These are phyloP conservation scores for Anoplius nigerrimus DNA, from an alignment of 2,888 invertebrate species.

Conservation along the genomic window DNA sequence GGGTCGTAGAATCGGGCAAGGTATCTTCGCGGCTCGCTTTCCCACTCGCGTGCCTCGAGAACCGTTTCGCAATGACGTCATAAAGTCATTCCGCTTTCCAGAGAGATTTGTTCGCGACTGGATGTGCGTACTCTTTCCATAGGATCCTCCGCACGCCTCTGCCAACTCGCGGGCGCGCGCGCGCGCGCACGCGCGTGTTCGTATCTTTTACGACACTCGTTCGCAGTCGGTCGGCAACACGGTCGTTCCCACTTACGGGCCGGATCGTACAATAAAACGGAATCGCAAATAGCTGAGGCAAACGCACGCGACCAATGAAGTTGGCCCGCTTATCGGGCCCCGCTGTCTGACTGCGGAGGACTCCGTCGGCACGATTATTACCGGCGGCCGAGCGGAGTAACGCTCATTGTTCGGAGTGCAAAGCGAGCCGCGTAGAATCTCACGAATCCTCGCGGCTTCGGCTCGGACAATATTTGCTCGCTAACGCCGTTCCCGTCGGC, in stretches of 20 bases:
- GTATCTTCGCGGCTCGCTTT: background rate
- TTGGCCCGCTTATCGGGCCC: constrained; percentile 35
- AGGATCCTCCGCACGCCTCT: too few relatives aligned
- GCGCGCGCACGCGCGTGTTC: background rate
- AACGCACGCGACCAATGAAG: constrained; percentile 34
- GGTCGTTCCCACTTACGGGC: constrained; percentile 51
- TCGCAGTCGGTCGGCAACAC: too few relatives aligned
- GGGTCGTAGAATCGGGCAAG: too few relatives aligned
- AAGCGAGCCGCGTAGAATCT: constrained; percentile 13
- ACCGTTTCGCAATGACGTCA: constrained; percentile 11
- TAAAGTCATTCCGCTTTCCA: constrained; percentile 31
- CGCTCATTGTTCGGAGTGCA: too few relatives aligned
- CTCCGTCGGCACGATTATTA: constrained; percentile 24
- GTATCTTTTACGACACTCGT: constrained; percentile 50
- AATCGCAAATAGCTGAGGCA: constrained; percentile 46
- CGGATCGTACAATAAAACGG: constrained; percentile 57
- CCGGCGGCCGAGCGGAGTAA: background rate
- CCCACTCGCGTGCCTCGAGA: background rate
- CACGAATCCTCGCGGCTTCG: background rate
- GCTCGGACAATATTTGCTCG: too few relatives aligned
- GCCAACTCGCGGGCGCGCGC: too few relatives aligned
- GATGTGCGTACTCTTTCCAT: constrained; percentile 13
- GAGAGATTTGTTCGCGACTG: constrained; percentile 23
- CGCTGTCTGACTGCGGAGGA: constrained; percentile 6
- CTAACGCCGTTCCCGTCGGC: too few relatives aligned